These are phyloP conservation scores for Salvelinus sp. DNA, from an alignment of 2,113 vertebrate species.

Conservation along the genomic window DNA sequence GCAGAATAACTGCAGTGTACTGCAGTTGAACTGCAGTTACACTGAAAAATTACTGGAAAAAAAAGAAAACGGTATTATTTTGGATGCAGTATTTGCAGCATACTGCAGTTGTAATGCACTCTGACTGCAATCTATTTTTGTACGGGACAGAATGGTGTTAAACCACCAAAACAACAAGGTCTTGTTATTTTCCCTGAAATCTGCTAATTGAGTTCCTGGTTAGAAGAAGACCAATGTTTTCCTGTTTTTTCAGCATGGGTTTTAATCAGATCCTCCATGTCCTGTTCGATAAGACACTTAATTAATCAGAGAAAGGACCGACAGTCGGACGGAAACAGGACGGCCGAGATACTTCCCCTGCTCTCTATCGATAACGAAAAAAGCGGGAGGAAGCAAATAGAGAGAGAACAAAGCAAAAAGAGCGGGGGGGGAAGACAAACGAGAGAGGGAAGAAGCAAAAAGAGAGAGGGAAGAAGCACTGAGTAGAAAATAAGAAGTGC, in stretches of 20 bases:
- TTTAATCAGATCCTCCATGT: slow-evolving; percentile 70
- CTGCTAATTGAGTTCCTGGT: slow-evolving; percentile 55
- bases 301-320: slow-evolving; percentile 64
- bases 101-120: too few relatives aligned
- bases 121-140: too few relatives aligned
- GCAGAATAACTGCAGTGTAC: too few relatives aligned
- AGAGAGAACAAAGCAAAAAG: background rate
- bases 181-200: slow-evolving; percentile 29
- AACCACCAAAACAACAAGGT: slow-evolving; percentile 21
- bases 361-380: background rate
- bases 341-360: slow-evolving; percentile 50
- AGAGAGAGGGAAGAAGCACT: background rate
- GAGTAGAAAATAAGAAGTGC: too few relatives aligned
- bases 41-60: too few relatives aligned
- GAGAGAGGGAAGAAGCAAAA: slow-evolving; percentile 29
- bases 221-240: slow-evolving; percentile 34
- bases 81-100: too few relatives aligned
- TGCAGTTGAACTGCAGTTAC: too few relatives aligned
- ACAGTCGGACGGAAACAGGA: slow-evolving; percentile 49
- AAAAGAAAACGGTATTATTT: too few relatives aligned
- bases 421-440: background rate
- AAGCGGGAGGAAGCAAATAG: slow-evolving; percentile 21
- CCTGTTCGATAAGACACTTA: slow-evolving; percentile 67
- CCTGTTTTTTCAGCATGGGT: slow-evolving; percentile 34
- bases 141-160: slow-evolving; percentile 23